Evolutionary conservation across 2,113 vertebrate species (phyloP).

Genomic region (Macheiramphus alcinus): DNA sequence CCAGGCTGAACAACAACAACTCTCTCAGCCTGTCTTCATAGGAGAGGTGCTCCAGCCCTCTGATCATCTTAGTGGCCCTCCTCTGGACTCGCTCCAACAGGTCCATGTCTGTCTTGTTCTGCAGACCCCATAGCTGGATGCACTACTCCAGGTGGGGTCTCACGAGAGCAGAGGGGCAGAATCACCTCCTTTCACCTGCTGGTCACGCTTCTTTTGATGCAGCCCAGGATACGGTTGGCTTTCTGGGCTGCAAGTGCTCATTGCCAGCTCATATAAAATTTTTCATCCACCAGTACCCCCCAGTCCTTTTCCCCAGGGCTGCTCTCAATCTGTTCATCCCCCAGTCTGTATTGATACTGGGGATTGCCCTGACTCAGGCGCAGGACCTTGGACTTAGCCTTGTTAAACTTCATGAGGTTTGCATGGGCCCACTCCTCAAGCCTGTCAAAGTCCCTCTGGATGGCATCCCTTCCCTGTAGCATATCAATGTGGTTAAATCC

Average conservation of each 20-base stretch:
- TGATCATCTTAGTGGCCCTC: neutral
- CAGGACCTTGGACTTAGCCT: neutral
- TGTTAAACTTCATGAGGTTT: neutral
- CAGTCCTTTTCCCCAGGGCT: neutral
- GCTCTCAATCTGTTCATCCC: neutral
- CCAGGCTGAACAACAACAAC: neutral
- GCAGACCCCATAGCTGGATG: neutral
- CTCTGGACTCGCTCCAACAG: neutral
- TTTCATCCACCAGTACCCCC: neutral
- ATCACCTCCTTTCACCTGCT: neutral
- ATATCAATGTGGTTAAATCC: neutral
- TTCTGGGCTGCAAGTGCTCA: neutral
- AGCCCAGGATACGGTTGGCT: neutral
- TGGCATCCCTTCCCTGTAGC: neutral
- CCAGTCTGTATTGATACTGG: neutral
- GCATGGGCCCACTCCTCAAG: neutral
- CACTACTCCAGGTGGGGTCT: neutral
- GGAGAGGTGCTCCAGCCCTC: neutral
- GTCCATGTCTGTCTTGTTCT: neutral
- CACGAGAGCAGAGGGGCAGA: neutral
- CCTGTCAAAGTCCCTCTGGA: neutral
- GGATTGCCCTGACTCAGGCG: no score
- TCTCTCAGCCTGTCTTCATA: neutral
- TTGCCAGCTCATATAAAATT: accelerated
- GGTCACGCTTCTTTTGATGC: neutral